Conservation (phyloP, 2,113 vertebrate genomes). For the Rhea americana region DNA sequence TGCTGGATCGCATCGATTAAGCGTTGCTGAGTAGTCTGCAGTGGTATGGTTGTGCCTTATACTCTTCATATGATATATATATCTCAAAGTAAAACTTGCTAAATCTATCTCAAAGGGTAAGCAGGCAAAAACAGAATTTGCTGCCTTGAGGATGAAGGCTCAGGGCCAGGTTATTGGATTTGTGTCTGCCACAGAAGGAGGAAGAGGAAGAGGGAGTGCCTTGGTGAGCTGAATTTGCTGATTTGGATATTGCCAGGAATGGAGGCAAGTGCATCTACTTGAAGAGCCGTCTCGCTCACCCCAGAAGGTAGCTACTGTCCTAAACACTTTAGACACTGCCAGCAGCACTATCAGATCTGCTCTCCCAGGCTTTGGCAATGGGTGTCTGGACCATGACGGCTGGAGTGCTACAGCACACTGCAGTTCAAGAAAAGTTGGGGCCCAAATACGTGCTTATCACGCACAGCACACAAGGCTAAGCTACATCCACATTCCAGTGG, state of each 20-base stretch:
- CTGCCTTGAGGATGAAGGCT: neutral
- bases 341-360: neutral
- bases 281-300: too few species aligned
- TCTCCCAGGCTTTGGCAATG: neutral
- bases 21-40: neutral
- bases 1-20: fast-evolving
- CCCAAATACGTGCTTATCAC: neutral
- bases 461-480: neutral
- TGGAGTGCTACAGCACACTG: neutral
- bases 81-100: neutral
- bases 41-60: neutral
- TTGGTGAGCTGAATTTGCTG: neutral
- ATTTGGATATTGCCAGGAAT: neutral
- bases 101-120: neutral
- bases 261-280: neutral
- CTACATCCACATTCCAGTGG: fast-evolving
- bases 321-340: neutral
- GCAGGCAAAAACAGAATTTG: neutral
- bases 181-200: neutral
- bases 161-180: neutral
- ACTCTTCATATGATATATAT: fast-evolving
- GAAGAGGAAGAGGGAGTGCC: too few species aligned
- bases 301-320: neutral
- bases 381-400: neutral
- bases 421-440: neutral